Evolutionary conservation across 2,113 vertebrate species (phyloP).

Genomic region (Arvicanthis niloticus): DNA sequence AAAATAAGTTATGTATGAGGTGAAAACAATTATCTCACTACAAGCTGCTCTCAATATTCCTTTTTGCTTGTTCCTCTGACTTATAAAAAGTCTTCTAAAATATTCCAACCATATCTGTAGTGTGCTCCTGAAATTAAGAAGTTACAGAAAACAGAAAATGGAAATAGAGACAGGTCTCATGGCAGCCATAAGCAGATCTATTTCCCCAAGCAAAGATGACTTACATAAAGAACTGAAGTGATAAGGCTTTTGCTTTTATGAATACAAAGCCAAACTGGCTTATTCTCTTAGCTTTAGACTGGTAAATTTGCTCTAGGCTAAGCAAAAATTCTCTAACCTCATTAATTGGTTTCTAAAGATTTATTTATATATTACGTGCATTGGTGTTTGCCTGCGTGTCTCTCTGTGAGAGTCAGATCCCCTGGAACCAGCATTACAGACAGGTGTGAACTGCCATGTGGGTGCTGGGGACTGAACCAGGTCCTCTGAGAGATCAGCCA

Average conservation of each 20-base stretch:
- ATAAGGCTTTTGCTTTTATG: conserved; percentile 27
- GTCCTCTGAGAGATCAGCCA: too few relatives aligned
- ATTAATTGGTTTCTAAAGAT: not conserved
- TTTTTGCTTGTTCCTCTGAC: not conserved
- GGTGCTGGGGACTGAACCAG: too few relatives aligned
- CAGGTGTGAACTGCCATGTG: too few relatives aligned
- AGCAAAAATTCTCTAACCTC: conserved; percentile 49
- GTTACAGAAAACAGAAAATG: not conserved
- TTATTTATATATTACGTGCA: too few relatives aligned
- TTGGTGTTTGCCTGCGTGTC: too few relatives aligned
- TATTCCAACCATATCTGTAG: not conserved
- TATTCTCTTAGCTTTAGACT: conserved; percentile 2
- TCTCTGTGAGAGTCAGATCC: too few relatives aligned
- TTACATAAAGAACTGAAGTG: not conserved
- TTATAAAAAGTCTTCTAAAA: conserved; percentile 19
- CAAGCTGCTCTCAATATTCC: not conserved
- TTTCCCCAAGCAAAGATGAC: not conserved
- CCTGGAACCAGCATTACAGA: too few relatives aligned
- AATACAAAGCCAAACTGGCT: not conserved
- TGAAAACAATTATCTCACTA: not conserved
- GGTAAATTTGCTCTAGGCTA: conserved; percentile 18
- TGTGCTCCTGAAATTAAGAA: not conserved
- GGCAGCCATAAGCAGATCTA: not conserved
- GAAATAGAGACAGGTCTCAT: not conserved
- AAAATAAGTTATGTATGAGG: not conserved